phyloP scores from a whole-genome alignment of 1,140 invertebrate genomes.

The Achatina immaculata region DNA sequence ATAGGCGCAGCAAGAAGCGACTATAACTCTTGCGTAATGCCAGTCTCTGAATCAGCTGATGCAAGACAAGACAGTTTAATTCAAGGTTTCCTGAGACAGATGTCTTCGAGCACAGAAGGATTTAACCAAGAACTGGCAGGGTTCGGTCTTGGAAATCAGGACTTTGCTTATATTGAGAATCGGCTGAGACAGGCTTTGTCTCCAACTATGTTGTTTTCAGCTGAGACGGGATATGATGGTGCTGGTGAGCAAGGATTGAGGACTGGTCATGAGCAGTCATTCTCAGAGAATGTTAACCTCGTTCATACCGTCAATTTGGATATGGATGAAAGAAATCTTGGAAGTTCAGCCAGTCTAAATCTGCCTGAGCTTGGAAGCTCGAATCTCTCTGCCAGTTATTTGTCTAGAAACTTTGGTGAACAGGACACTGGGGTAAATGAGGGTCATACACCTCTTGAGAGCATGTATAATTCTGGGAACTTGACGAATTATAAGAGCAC shows the following conservation, averaged over 20 bases:
- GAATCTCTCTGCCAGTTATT: neutral
- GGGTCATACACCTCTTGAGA: too few species aligned
- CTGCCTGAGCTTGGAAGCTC: neutral
- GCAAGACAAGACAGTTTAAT: conserved; percentile 21
- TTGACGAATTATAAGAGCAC: too few species aligned
- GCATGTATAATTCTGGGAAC: too few species aligned
- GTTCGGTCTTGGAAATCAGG: conserved; percentile 30
- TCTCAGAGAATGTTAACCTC: conserved; percentile 21
- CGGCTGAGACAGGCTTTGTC: conserved; percentile 23
- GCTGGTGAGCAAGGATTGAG: neutral
- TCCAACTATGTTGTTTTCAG: conserved; percentile 15
- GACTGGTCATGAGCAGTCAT: neutral
- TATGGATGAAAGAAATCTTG: neutral
- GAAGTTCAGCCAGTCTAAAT: conserved; percentile 4
- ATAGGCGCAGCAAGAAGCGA: neutral
- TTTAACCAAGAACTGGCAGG: conserved; percentile 30
- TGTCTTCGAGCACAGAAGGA: neutral
- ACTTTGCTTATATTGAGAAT: conserved; percentile 24
- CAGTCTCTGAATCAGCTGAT: neutral
- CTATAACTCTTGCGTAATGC: neutral
- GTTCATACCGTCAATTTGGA: conserved; percentile 36
- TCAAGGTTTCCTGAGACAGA: conserved; percentile 18
- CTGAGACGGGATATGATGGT: conserved; percentile 21
- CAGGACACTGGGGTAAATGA: too few species aligned
- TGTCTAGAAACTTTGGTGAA: conserved; percentile 5